Evolutionary conservation across 2,797 vertebrate genomes (phyloP).

Genomic region (Parauchenoglanis ngamensis): DNA sequence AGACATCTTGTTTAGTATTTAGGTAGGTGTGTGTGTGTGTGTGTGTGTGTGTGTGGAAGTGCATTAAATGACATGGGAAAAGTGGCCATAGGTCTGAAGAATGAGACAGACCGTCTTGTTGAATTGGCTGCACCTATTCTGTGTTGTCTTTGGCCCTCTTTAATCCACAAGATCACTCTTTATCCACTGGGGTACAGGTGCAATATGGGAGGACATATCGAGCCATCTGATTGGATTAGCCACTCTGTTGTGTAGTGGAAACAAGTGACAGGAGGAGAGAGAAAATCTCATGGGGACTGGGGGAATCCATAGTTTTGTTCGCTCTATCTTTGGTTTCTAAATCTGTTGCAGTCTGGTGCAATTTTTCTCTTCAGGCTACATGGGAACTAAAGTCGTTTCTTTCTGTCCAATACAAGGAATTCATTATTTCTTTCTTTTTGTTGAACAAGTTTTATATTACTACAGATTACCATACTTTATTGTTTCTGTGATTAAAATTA

Average conservation of each 20-base stretch:
- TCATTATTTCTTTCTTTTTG: background rate
- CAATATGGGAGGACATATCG: slow-evolving; percentile 72
- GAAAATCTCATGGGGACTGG: slow-evolving; percentile 62
- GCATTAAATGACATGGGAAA: slow-evolving; percentile 73
- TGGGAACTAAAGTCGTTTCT: background rate
- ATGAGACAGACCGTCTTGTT: slow-evolving; percentile 76
- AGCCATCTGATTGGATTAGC: slow-evolving; percentile 76
- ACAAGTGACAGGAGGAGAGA: slow-evolving; percentile 65
- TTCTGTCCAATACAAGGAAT: slow-evolving; percentile 2
- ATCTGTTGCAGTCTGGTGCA: slow-evolving; percentile 3
- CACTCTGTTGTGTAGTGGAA: slow-evolving; percentile 68
- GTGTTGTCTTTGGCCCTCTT: slow-evolving; percentile 62
- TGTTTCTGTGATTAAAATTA: background rate
- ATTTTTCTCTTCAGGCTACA: background rate
- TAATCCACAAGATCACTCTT: slow-evolving; percentile 84
- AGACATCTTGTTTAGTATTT: slow-evolving; percentile 64
- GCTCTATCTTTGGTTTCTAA: slow-evolving; percentile 15
- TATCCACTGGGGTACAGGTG: slow-evolving; percentile 72
- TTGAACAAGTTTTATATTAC: background rate
- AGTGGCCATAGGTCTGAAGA: slow-evolving; percentile 66
- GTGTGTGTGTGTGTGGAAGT: slow-evolving; percentile 65
- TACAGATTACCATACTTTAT: background rate
- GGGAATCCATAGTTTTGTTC: slow-evolving; percentile 17
- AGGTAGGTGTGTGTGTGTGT: slow-evolving; percentile 65
- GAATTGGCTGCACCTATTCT: slow-evolving; percentile 73